Conservation (phyloP, 2,888 invertebrate species). For the Schizaphis graminum region DNA sequence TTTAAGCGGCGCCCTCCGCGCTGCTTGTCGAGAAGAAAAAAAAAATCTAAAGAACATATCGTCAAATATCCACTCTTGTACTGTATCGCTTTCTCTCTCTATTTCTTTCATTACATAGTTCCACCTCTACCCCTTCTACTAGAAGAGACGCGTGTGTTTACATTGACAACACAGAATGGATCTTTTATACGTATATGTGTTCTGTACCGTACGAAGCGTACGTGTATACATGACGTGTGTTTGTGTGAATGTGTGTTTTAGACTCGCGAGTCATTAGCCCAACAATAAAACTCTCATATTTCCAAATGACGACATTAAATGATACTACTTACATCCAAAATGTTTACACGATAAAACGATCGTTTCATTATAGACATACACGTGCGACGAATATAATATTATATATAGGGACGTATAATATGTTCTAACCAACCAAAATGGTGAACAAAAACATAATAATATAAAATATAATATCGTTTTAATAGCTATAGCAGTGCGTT, state of each 20-base stretch:
- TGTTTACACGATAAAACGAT: conserved; percentile 55
- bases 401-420: neutral
- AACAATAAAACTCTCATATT: conserved; percentile 57
- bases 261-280: conserved; percentile 42
- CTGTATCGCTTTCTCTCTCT: neutral
- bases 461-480: neutral
- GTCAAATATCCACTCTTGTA: conserved; percentile 5
- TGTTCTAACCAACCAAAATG: neutral
- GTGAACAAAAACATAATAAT: neutral
- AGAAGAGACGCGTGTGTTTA: neutral
- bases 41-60: neutral
- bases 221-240: neutral
- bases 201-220: neutral
- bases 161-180: conserved; percentile 25
- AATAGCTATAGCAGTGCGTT: neutral
- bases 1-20: conserved; percentile 9
- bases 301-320: neutral
- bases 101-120: conserved; percentile 3
- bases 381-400: neutral
- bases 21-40: neutral
- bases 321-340: neutral
- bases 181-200: neutral
- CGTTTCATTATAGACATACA: neutral
- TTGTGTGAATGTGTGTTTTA: neutral
- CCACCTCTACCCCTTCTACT: neutral